Base-by-base conservation (phyloP, 2,888 invertebrate species). In the Platycheirus albimanus region DNA sequence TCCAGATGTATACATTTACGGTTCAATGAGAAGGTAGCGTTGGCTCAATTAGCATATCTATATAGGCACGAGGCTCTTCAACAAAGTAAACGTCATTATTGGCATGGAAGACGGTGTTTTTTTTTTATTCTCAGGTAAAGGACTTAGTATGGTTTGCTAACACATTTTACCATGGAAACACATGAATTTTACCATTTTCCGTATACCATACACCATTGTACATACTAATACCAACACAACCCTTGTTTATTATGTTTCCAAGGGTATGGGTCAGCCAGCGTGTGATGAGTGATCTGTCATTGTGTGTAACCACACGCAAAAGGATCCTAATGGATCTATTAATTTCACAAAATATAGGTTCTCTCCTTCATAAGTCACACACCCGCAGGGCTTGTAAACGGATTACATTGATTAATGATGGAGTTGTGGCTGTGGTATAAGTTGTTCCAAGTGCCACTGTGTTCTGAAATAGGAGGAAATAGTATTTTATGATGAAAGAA, bases 321-420 rank as follows among this genome's bases (percentile, higher is more conserved):
- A 45, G 64, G 74, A 74, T 72, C 72, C 72, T 74, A 83, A 83
- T 83, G 83, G 83, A 83, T 83, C 77, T 78, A 83, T 83, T 83
- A 78, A 83, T 78, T 74, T 83, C 63, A 83, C 78, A 83, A 74
- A 83, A n/a, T n/a, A 83, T 78, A 56, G 78, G 83, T 78, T n/a
- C n/a, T 77, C 78, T 74, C 47, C 64, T 41, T 77, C 77, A 71
- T 77, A 77, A 81, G 81, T 77, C 81, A 81, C 81, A 67, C 61
- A 52, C 33, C 49, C 70, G 33, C 76, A 54, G n/a, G 61, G 52
- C 47, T 47, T 67, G 71, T 72, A 72, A 81, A 81, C 77, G 77
- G 81, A 81, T 81, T 81, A 81, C 77, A 63, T 81, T 81, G 77
- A 81, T 81, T 81, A 81, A 81, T 81, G 81, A 77, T 54, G 20